A percentile compares a stretch with the other conserved stretches of the same genome.
Evolutionary conservation across 23 tunicate genomes (phyloP).

Genomic region (Diplosoma virens): DNA sequence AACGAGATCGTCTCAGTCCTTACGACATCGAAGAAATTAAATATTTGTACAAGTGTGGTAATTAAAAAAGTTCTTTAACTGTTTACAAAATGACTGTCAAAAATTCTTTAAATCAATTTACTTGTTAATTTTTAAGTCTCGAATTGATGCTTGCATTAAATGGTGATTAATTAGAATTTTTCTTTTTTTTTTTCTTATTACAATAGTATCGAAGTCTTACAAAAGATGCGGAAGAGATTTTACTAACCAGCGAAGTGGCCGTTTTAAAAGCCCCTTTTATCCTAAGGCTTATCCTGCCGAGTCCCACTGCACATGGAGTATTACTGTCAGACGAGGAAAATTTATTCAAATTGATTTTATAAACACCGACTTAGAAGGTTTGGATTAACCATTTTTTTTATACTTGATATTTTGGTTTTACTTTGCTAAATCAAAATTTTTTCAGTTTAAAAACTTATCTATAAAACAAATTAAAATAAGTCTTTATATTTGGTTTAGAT

Average conservation of each 20-base stretch:
- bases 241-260: slow-evolving; percentile 40
- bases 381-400: too few species aligned
- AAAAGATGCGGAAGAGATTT: slow-evolving; percentile 88
- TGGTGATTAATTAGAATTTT: too few species aligned
- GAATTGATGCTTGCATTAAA: too few species aligned
- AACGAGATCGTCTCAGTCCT: slow-evolving; percentile 84
- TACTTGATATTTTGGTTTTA: too few species aligned
- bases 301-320: slow-evolving; percentile 96
- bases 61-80: slow-evolving; percentile 3
- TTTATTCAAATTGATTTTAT: slow-evolving; percentile 58
- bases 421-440: background rate
- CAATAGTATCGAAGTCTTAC: slow-evolving; percentile 44
- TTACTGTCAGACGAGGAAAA: slow-evolving; percentile 55
- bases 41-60: slow-evolving; percentile 82
- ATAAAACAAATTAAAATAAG: too few species aligned
- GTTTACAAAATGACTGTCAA: background rate
- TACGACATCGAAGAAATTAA: slow-evolving; percentile 98
- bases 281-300: slow-evolving; percentile 70
- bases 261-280: slow-evolving; percentile 69
- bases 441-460: too few species aligned
- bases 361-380: slow-evolving; percentile 71
- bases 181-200: too few species aligned
- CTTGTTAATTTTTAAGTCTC: too few species aligned
- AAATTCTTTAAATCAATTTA: too few species aligned
- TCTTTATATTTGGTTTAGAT: too few species aligned